Evolutionary conservation across 2,113 vertebrate genomes (phyloP), one percentile per base, ranked within the genome.

Genomic region (Muntiacus reevesi): DNA sequence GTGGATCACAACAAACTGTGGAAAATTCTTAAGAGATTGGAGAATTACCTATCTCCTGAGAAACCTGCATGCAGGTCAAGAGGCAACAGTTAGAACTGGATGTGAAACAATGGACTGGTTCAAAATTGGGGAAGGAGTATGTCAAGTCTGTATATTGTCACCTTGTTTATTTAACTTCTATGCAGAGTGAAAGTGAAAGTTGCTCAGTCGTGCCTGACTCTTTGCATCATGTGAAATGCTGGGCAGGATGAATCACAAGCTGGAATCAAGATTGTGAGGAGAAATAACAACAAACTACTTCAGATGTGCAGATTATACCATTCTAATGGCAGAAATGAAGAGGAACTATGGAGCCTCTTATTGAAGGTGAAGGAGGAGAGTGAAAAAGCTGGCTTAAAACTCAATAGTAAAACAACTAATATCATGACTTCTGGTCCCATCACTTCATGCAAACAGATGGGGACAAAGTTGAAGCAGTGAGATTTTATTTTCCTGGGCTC

Each of bases 141-240:
- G 12, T 43, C 40, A 76, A 76, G 23, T 23, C 40, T 74, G 10
- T 23, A 74, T 40, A 74, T 43, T 76, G 23, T 76, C 71, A 76
- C 71, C 71, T 4, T 76, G 71, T 12, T 76, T 76, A 62, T 62
- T 62, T 30, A 62, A 62, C 12, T 62, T 30, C 11, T 15, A 62
- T 62, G 60, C 60, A 62, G 60, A 62, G 28, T 76, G 2, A 40
- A 40, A 23, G 10, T 40, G 19, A 40, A 71, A 71, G 19, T 3
- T 71, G 67, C 19, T 71, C 2, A 71, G 67, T 11, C 0, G 0
- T 71, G n/a, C 67, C 19, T 0, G 5, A 71, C 19, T 71, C n/a
- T 40, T 23, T 40, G 12, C 71, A 76, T 43, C 71, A 76, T 43
- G 71, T 43, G 40, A 76, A 76, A 76, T 76, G 23, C 23, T 76